A percentile compares a stretch with the other conserved stretches of the same genome.
These are phyloP conservation scores for Piprites chloris DNA, from an alignment of 2,113 vertebrate species.

Conservation along the genomic window DNA sequence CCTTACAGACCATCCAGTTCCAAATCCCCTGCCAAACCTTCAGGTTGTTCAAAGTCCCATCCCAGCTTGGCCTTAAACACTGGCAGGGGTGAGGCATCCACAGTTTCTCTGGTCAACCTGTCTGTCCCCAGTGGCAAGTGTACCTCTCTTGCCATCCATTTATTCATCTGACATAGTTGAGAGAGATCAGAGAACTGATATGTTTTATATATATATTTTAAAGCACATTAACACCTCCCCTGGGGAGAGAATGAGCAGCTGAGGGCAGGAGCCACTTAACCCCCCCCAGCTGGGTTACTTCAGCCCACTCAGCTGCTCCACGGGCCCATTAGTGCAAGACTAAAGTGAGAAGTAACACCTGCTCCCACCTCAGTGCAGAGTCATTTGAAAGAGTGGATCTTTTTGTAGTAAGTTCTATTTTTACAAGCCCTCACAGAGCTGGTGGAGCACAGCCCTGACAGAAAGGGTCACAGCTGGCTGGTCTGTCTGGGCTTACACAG, in stretches of 20 bases:
- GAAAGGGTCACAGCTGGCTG: neutral
- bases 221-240: neutral
- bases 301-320: neutral
- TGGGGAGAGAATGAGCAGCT: neutral
- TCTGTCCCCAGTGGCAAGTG: fast-evolving
- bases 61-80: neutral
- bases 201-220: neutral
- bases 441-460: neutral
- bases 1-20: neutral
- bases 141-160: neutral
- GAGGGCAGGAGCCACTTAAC: neutral
- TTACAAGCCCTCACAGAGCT: neutral
- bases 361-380: neutral
- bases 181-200: neutral
- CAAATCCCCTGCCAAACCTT: neutral
- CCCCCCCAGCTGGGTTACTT: neutral
- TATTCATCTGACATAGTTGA: neutral
- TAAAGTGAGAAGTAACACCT: neutral
- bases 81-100: neutral
- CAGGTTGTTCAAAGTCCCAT: neutral
- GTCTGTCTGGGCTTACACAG: neutral
- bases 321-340: neutral
- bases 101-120: neutral
- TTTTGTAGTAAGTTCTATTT: neutral
- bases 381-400: neutral